Percentiles rank a stretch among this genome's conserved stretches.
phyloP scores from a whole-genome alignment of 1,140 invertebrate genomes.

The Diplogasteroides magnus region DNA sequence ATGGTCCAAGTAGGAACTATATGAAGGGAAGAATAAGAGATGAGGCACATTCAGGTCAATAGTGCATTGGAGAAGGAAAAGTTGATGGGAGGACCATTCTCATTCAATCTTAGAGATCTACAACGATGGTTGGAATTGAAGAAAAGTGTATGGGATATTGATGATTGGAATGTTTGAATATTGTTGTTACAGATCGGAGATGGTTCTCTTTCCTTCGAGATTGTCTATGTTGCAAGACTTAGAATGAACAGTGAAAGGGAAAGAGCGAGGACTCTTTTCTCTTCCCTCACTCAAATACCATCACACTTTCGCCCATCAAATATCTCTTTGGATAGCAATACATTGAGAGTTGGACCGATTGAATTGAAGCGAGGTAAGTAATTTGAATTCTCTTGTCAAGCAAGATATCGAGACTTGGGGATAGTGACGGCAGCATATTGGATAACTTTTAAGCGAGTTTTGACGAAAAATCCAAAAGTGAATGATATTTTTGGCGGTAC shows the following conservation, averaged over 20 bases:
- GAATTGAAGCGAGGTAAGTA: neutral
- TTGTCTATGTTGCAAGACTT: constrained; percentile 66
- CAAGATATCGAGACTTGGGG: too few relatives aligned
- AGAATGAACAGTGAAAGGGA: neutral
- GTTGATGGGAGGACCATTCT: constrained; percentile 75
- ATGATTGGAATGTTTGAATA: constrained; percentile 27
- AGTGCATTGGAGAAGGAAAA: constrained; percentile 69
- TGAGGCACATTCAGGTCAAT: neutral
- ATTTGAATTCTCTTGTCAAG: too few relatives aligned
- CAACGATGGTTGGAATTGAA: constrained; percentile 68
- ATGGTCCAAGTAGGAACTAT: constrained; percentile 65
- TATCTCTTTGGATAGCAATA: neutral
- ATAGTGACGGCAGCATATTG: too few relatives aligned
- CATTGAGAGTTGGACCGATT: constrained; percentile 4
- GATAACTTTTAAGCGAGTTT: too few relatives aligned
- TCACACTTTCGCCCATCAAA: neutral
- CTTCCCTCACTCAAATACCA: neutral
- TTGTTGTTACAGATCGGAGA: constrained; percentile 51
- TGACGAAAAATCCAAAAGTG: too few relatives aligned
- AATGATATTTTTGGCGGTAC: too few relatives aligned
- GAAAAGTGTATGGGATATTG: neutral
- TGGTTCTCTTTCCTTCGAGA: constrained; percentile 67
- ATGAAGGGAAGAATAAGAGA: neutral
- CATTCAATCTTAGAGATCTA: constrained; percentile 92
- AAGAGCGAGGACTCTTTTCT: neutral